Evolutionary conservation across 1,140 invertebrate species (phyloP).

Genomic region (Amphibalanus amphitrite): DNA sequence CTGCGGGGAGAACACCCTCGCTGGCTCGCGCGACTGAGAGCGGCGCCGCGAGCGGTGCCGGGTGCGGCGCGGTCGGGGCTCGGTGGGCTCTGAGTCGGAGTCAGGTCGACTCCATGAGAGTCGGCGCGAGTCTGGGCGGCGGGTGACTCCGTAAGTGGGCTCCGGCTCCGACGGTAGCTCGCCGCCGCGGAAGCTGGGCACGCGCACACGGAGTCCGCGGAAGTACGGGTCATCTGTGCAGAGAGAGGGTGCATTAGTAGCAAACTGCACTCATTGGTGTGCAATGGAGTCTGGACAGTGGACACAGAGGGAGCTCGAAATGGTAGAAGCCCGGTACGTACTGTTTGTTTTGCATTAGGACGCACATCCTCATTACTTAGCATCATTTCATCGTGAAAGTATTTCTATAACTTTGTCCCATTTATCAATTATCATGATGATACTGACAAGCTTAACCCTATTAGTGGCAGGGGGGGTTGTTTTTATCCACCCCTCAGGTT

Average conservation of each 20-base stretch:
- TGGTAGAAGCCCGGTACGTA: too few relatives aligned
- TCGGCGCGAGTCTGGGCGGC: neutral
- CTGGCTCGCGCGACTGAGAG: neutral
- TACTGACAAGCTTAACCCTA: too few relatives aligned
- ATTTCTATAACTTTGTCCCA: too few relatives aligned
- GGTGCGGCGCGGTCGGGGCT: neutral
- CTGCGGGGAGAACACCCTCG: neutral
- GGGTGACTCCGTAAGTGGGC: neutral
- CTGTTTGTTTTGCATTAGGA: too few relatives aligned
- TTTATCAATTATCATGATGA: too few relatives aligned
- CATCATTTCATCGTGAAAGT: too few relatives aligned
- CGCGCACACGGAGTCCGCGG: slow-evolving; percentile 68
- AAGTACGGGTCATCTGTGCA: slow-evolving; percentile 79
- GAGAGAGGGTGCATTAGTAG: neutral
- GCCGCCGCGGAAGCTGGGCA: slow-evolving; percentile 55
- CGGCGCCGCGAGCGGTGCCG: neutral
- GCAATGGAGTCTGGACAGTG: too few relatives aligned
- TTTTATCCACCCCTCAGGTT: too few relatives aligned
- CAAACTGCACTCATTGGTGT: too few relatives aligned
- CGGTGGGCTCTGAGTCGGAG: neutral
- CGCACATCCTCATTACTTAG: too few relatives aligned
- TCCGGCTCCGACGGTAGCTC: neutral
- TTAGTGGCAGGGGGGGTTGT: too few relatives aligned
- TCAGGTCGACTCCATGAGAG: neutral
- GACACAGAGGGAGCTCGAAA: too few relatives aligned